Evolutionary conservation across 37 sponge, comb jelly and placozoan genomes (phyloP), one percentile per base, ranked within the genome.

Genomic region (Agelas oroides): DNA sequence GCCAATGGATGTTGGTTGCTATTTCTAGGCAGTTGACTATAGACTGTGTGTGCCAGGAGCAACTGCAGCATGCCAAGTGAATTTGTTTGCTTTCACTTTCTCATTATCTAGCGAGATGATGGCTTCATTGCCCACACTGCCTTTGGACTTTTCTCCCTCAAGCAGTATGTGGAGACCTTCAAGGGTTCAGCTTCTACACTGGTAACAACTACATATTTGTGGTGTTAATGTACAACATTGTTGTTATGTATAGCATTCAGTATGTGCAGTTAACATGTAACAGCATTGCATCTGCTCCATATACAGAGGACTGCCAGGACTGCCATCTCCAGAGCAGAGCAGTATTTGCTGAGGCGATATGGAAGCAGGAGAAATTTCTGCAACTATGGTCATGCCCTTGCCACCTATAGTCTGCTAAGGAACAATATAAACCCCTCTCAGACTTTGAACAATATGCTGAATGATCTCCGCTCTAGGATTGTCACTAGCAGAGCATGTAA

Each of bases 301-400:
- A 12, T 8, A 8, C 73, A 71, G 73, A 27, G 1, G 23, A 71
- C 12, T 39, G 33, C 53, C 1, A 24, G 57, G 25, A 52, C 24
- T 16, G 67, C 80, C 63, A 73, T 83, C 46, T 15, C 27, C 27
- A 58, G 32, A 15, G 83, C 83, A 24, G 46, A 58, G n/a, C n/a
- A 0, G 2, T 71, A 72, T 63, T 32, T 83, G 27, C 53, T 18
- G 31, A 73, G 31, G 20, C 18, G 23, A 19, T 73, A 37, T n/a
- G 32, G 19, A 11, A 41, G 21, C 17, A 34, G 65, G n/a, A 20
- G 14, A 18, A 52, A 16, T 8, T 40, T 83, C 66, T 84, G 85
- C 37, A 84, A 73, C 55, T 84, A 84, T 37, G 73, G 40, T 19
- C 76, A 75, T 53, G 76, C 76, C 31, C 76, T 84, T 28, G n/a